Evolutionary conservation across 2,113 vertebrate species (phyloP), one percentile per base, ranked within the genome.

Genomic region (Procavia capensis): DNA sequence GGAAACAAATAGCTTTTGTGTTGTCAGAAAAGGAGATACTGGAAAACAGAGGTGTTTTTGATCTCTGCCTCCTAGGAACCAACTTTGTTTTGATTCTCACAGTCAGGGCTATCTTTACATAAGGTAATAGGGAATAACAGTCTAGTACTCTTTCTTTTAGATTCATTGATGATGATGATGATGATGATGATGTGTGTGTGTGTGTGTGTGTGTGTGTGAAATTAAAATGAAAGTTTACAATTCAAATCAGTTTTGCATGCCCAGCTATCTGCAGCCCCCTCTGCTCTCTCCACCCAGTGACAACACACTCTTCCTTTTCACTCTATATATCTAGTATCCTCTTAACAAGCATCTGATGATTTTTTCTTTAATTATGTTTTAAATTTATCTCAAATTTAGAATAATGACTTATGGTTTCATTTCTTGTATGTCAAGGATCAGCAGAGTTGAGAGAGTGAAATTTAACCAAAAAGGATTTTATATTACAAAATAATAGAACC

Each of bases 321-420:
- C n/a, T n/a, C n/a, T n/a, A n/a, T n/a, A n/a, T n/a, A n/a, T n/a
- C n/a, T n/a, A n/a, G n/a, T n/a, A n/a, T n/a, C n/a, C n/a, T n/a
- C n/a, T n/a, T n/a, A n/a, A n/a, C n/a, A n/a, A n/a, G n/a, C n/a
- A n/a, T n/a, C n/a, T n/a, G n/a, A n/a, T n/a, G n/a, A n/a, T 92
- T 75, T n/a, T 66, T 47, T 70, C 25, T 34, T 75, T 59, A 36
- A n/a, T 20, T 70, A 36, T n/a, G n/a, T 41, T 83, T 86, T n/a
- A n/a, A 91, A 74, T 83, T 80, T 41, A 66, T 68, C 19, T 85
- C n/a, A 84, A 75, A 80, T 78, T n/a, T 84, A 93, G 24, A 95
- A 78, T 2, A 59, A 34, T 50, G 6, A 84, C 70, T 91, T 54
- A 66, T n/a, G 59, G 4, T 59, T 72, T 90, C 87, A 47, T 3